Conservation (phyloP, 2,113 vertebrate genomes). For the Cichladusa arquata region DNA sequence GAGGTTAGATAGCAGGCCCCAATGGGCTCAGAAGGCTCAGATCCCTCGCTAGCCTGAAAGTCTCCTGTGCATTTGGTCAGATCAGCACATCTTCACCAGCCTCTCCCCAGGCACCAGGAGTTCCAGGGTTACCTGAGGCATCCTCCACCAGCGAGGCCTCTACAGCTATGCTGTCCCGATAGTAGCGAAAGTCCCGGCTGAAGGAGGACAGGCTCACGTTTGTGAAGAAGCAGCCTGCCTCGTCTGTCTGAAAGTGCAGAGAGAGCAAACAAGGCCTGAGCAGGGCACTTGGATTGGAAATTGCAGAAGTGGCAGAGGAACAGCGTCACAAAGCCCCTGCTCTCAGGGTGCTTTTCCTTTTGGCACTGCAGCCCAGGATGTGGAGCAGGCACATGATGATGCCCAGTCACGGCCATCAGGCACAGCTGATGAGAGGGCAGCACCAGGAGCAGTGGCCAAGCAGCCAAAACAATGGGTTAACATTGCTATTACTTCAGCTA, state of each 20-base stretch:
- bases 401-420: background rate
- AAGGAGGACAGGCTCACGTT: conserved; percentile 58
- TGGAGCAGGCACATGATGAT: background rate
- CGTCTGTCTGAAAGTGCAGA: conserved; percentile 57
- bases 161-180: conserved; percentile 8
- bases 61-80: background rate
- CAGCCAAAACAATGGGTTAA: background rate
- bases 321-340: background rate
- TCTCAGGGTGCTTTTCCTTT: background rate
- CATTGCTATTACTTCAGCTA: background rate
- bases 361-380: background rate
- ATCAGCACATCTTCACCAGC: background rate
- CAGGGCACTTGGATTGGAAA: rapidly evolving
- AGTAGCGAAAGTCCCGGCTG: conserved; percentile 21
- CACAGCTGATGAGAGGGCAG: background rate
- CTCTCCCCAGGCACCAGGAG: background rate
- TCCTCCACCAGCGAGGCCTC: conserved; percentile 47
- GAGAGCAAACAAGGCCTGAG: background rate
- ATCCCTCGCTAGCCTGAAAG: background rate
- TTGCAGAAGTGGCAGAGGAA: background rate
- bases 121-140: conserved; percentile 56
- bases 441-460: background rate
- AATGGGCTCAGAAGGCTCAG: background rate
- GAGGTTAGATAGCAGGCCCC: background rate
- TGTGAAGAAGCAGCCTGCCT: conserved; percentile 57